phyloP scores from a whole-genome alignment of 2,888 invertebrate genomes.

The Aphidoletes aphidimyza region DNA sequence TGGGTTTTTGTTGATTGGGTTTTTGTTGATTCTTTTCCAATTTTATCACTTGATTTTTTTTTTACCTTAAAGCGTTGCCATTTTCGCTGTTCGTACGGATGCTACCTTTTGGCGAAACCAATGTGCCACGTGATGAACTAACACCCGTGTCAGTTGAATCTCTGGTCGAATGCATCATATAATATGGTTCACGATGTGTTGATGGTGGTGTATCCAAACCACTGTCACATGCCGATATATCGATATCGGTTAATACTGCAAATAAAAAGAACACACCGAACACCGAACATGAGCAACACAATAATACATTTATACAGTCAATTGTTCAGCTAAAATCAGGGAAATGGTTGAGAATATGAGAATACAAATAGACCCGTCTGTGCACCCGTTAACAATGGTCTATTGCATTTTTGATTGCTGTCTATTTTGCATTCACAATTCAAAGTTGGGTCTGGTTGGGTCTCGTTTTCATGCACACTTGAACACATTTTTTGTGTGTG shows the following conservation, averaged over 20 bases:
- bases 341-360: too few relatives aligned
- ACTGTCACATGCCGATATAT: slow-evolving; percentile 68
- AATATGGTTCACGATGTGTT: slow-evolving; percentile 64
- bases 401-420: too few relatives aligned
- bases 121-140: slow-evolving; percentile 65
- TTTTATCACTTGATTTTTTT: neutral
- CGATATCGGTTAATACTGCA: slow-evolving; percentile 72
- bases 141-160: slow-evolving; percentile 65
- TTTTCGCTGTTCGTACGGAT: slow-evolving; percentile 61
- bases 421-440: too few relatives aligned
- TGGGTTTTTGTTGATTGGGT: too few relatives aligned
- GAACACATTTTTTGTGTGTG: too few relatives aligned
- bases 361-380: too few relatives aligned
- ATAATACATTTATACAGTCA: neutral
- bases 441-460: too few relatives aligned
- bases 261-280: too few relatives aligned
- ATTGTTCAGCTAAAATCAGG: too few relatives aligned
- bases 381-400: too few relatives aligned
- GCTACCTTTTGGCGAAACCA: slow-evolving; percentile 65
- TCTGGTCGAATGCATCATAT: slow-evolving; percentile 59
- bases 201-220: slow-evolving; percentile 67
- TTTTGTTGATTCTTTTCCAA: neutral
- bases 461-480: too few relatives aligned
- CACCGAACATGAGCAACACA: neutral
- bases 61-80: slow-evolving; percentile 55